Percentiles rank a stretch among this genome's conserved stretches.
Conservation (phyloP, 2,888 invertebrate genomes). For the Phortica okadai region DNA sequence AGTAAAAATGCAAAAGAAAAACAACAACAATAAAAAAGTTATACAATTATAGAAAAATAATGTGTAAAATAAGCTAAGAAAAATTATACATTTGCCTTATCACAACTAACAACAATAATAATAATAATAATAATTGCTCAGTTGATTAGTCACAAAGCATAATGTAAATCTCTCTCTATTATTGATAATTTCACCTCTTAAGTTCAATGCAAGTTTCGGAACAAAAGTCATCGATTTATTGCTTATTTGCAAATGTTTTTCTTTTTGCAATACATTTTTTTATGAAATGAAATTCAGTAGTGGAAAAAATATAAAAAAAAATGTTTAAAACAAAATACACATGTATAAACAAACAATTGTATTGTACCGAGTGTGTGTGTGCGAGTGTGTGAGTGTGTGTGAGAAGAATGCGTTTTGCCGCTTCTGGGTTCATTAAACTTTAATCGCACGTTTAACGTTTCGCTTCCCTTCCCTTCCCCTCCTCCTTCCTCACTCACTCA, state of each 20-base stretch:
- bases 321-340: neutral
- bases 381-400: slow-evolving; percentile 41
- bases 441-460: slow-evolving; percentile 60
- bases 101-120: too few relatives aligned
- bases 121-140: too few relatives aligned
- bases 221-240: too few relatives aligned
- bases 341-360: slow-evolving; percentile 42
- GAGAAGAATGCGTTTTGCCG: slow-evolving; percentile 32
- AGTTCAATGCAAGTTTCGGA: too few relatives aligned
- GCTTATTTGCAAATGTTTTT: too few relatives aligned
- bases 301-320: too few relatives aligned
- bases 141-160: too few relatives aligned
- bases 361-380: slow-evolving; percentile 47
- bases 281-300: too few relatives aligned
- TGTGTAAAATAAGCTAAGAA: neutral
- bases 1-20: slow-evolving; percentile 37
- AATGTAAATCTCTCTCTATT: too few relatives aligned
- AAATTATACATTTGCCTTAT: too few relatives aligned
- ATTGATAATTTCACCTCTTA: too few relatives aligned
- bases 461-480: slow-evolving; percentile 42
- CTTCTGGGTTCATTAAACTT: slow-evolving; percentile 60
- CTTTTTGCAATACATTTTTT: too few relatives aligned
- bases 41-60: neutral
- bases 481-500: slow-evolving; percentile 24
- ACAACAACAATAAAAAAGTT: slow-evolving; percentile 21